Percentiles rank a stretch among this genome's conserved stretches.
Conservation (phyloP, 2,888 invertebrate species). For the Carcina quercana region DNA sequence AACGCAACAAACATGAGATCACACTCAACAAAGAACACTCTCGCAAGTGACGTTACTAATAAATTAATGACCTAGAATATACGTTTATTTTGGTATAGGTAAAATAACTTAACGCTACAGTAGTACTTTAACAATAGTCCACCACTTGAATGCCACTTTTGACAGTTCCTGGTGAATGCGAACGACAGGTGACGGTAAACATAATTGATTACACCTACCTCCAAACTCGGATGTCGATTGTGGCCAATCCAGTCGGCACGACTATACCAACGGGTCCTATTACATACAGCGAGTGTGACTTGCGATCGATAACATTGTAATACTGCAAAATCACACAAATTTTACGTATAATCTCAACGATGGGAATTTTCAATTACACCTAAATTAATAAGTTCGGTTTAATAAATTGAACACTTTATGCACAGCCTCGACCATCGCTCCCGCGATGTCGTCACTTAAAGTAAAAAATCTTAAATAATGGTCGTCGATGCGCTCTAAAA, state of each 20-base stretch:
- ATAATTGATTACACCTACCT: too few species aligned
- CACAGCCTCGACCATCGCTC: conserved; percentile 67
- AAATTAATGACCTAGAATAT: conserved; percentile 67
- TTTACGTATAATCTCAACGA: conserved; percentile 57
- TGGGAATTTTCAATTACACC: conserved; percentile 59
- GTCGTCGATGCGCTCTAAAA: conserved; percentile 71
- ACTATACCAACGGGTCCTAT: too few species aligned
- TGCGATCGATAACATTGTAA: conserved; percentile 37
- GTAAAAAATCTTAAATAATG: conserved; percentile 55
- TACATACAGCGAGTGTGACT: conserved; percentile 40
- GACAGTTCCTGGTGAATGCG: too few species aligned
- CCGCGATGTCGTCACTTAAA: conserved; percentile 56
- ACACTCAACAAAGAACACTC: conserved; percentile 56
- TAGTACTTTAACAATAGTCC: too few species aligned
- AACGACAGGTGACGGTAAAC: too few species aligned
- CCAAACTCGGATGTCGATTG: too few species aligned
- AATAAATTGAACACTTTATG: conserved; percentile 71
- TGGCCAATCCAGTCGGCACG: conserved; percentile 31
- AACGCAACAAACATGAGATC: conserved; percentile 61
- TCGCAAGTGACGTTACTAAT: conserved; percentile 53
- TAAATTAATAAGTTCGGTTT: conserved; percentile 45
- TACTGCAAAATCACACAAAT: conserved; percentile 55
- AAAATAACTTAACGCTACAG: conserved; percentile 66
- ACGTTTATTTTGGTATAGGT: conserved; percentile 66
- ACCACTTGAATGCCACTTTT: too few species aligned